These are phyloP conservation scores for Melanocharis versteri DNA, from an alignment of 2,113 vertebrate genomes.

Conservation along the genomic window DNA sequence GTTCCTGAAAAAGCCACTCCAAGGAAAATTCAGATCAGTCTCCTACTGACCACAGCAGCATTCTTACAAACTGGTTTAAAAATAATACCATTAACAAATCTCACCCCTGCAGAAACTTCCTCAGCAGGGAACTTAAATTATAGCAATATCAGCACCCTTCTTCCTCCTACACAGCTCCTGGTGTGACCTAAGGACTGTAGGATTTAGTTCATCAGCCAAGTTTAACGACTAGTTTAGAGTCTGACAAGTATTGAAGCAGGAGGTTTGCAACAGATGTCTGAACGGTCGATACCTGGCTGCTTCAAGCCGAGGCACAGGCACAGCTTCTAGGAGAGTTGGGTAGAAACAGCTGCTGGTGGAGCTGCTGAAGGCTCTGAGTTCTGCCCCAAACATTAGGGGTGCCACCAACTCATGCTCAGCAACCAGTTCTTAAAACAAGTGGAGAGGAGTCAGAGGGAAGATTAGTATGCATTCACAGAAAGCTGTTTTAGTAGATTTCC, in stretches of 20 bases:
- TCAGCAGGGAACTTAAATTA: neutral
- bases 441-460: neutral
- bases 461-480: neutral
- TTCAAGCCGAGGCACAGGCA: neutral
- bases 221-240: neutral
- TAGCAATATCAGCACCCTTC: neutral
- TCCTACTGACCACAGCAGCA: neutral
- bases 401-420: neutral
- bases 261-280: neutral
- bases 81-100: neutral
- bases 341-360: neutral
- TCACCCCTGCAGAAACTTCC: neutral
- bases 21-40: neutral
- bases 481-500: neutral
- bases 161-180: neutral
- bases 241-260: neutral
- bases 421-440: neutral
- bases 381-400: neutral
- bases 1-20: neutral
- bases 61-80: neutral
- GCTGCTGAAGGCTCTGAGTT: neutral
- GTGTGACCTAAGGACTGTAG: neutral
- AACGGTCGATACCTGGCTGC: neutral
- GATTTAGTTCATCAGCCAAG: neutral
- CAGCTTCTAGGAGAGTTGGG: neutral